Evolutionary conservation across 2,113 vertebrate species (phyloP).

Genomic region (Chiloscyllium plagiosum): DNA sequence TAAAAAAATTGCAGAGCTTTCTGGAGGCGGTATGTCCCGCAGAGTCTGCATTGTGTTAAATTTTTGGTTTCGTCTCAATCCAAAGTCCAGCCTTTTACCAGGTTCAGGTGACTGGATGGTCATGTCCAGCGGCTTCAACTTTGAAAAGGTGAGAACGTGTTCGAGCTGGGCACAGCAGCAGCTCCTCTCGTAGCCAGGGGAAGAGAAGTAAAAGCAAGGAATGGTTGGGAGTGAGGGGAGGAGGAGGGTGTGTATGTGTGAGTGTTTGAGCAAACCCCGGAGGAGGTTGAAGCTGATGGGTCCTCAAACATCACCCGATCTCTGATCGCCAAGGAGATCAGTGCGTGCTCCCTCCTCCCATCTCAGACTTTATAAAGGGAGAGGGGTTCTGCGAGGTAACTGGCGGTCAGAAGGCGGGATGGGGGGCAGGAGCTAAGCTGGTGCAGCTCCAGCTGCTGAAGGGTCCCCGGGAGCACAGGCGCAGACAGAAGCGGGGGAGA

Average conservation of each 20-base stretch:
- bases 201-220: conserved; percentile 29
- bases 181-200: conserved; percentile 39
- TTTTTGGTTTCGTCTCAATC: not conserved
- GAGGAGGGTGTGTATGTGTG: not conserved
- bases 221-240: not conserved
- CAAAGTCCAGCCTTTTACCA: not conserved
- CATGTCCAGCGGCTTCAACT: not conserved
- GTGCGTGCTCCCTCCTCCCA: conserved; percentile 49
- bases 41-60: not conserved
- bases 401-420: conserved; percentile 48
- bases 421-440: not conserved
- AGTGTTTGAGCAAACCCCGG: not conserved
- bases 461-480: not conserved
- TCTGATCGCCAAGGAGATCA: conserved; percentile 56
- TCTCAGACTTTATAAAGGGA: conserved; percentile 25
- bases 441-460: not conserved
- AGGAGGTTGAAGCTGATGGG: conserved; percentile 58
- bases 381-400: conserved; percentile 48
- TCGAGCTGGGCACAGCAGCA: conserved; percentile 43
- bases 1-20: not conserved
- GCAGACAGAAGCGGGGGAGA: not conserved
- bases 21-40: not conserved
- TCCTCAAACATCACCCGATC: conserved; percentile 55
- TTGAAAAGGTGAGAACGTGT: not conserved
- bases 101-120: not conserved